Evolutionary conservation across 2,113 vertebrate genomes (phyloP), one percentile per base, ranked within the genome.

Genomic region (Cyprinodon variegatus): DNA sequence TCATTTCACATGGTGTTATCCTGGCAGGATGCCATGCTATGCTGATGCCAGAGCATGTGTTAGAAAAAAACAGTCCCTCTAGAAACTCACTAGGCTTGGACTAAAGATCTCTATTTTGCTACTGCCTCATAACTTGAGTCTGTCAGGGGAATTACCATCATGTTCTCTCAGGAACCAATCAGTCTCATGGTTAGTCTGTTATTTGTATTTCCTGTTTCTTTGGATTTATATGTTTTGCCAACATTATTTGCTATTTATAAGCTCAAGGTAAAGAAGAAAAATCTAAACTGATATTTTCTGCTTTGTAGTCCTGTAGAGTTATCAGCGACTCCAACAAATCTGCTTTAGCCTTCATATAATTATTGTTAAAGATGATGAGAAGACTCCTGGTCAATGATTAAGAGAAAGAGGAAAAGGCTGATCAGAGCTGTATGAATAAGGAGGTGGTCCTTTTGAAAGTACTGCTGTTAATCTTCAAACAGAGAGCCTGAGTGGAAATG

Each of bases 1-100:
- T 92, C 83, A 91, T 88, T 94, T 90, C 84, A 76, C 85, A 77
- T 70, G 93, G 91, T 92, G 86, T 88, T 86, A 88, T 83, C 74
- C 79, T 92, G 92, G 92, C 89, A 73, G 82, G 65, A 65, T 76
- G 74, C 88, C 89, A 59, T 41, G 79, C 61, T 76, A 76, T 50
- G 65, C 45, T 38, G 57, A 79, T 85, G 90, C 90, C 90, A 93
- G 87, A 86, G 79, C 88, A 90, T 92, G 86, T 90, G 90, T 90
- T 83, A 89, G 88, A 88, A 86, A 82, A 89, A 86, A 80, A 70
- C 39, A 53, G 72, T 13, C 72, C 76, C 70, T 86, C 79, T 76
- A 83, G 68, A 89, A 85, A 83, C 79, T 66, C 46, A 77, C 78
- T 80, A 79, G 69, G 82, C 63, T 88, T 78, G 69, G 85, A 89